Evolutionary conservation across 1,140 invertebrate genomes (phyloP), one percentile per base, ranked within the genome.

Genomic region (Pteromalus puparum): DNA sequence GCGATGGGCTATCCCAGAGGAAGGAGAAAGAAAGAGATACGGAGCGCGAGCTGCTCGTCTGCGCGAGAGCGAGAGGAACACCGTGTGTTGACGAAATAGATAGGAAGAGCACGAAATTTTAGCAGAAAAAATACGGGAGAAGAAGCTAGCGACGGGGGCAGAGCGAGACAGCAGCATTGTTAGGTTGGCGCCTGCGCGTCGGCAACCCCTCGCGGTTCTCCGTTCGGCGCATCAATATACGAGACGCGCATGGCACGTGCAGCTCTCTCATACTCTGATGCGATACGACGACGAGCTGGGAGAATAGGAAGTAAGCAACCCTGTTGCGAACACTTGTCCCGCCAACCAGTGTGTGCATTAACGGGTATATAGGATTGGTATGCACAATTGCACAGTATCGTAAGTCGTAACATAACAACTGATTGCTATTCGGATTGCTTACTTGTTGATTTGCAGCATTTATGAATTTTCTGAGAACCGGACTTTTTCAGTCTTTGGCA

Each of bases 171-270:
- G 53, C 15, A 21, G n/a, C 18, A 46, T 21, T 21, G 18, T 21
- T 13, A 28, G 7, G 28, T 30, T 5, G 21, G 72, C 81, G 81
- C 81, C 72, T 82, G 81, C 81, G 81, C 81, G 24, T 18, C 18
- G 46, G 42, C 79, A 34, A 53, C 26, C n/a, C 70, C 21, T 82
- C 72, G 6, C 53, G 18, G 53, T n/a, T 42, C 38, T 42, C 24
- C 10, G 24, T 13, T 82, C 7, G 70, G 26, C 72, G 30, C 81
- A 82, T 82, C 81, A 82, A 82, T 82, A 81, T 73, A 75, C 53
- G 15, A 61, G 53, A 2, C 53, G 53, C 53, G 53, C 53, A 61
- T 61, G 53, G 53, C 53, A 61, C 53, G 18, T 61, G 53, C 53
- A 18, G 18, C 21, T 61, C 53, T 61, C 53, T 61, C 7, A 1